Evolutionary conservation across 2,797 vertebrate genomes (phyloP).

Genomic region (Platalea minor): DNA sequence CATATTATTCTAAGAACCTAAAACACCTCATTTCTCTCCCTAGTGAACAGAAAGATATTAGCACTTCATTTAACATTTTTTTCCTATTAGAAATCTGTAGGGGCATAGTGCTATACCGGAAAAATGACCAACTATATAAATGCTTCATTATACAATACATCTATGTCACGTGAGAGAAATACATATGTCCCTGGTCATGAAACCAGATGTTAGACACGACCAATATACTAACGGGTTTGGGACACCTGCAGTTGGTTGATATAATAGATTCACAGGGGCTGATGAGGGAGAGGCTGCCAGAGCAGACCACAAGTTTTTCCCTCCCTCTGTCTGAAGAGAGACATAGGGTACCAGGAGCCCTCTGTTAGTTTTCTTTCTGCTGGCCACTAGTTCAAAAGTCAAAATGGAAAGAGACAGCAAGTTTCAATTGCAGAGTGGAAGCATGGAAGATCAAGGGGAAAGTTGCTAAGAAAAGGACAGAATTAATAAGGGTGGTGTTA

Average conservation of each 20-base stretch:
- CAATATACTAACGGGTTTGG: rapidly evolving
- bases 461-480: not conserved
- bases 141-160: not conserved
- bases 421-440: not conserved
- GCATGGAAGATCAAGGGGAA: not conserved
- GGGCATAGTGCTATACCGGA: not conserved
- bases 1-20: not conserved
- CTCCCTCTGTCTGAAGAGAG: not conserved
- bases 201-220: not conserved
- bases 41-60: not conserved
- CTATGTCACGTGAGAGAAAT: not conserved
- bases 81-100: not conserved
- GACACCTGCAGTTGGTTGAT: not conserved
- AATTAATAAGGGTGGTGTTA: not conserved
- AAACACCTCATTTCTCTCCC: not conserved
- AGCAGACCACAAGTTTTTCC: rapidly evolving
- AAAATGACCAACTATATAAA: not conserved
- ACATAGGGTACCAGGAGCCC: not conserved
- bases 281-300: not conserved
- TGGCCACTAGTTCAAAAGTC: not conserved
- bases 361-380: not conserved
- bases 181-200: not conserved
- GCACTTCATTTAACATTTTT: not conserved
- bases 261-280: not conserved
- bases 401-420: not conserved